These are phyloP conservation scores for Drosophila ercepeae DNA, from an alignment of 1,140 invertebrate species.

Conservation along the genomic window DNA sequence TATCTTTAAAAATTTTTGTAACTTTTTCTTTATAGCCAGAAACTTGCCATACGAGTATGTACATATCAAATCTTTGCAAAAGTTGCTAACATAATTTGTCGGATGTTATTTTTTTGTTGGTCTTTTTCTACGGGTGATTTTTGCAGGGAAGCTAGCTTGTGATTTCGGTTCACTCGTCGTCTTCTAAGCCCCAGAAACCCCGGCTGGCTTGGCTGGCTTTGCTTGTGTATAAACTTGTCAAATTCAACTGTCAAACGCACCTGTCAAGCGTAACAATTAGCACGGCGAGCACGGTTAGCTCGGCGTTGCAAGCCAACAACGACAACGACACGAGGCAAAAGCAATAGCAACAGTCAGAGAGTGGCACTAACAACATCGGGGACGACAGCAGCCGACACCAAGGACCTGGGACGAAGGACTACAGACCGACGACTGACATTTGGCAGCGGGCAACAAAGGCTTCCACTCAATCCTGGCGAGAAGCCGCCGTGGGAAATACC, in stretches of 20 bases:
- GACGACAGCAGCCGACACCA: constrained; percentile 5
- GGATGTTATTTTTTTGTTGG: constrained; percentile 4
- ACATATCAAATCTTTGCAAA: constrained; percentile 37
- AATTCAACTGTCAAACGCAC: constrained; percentile 79
- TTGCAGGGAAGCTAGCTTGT: constrained; percentile 6
- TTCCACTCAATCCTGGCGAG: constrained; percentile 27
- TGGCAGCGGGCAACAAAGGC: constrained; percentile 39
- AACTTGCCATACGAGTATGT: constrained; percentile 27
- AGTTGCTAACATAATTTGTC: constrained; percentile 43
- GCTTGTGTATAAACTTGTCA: constrained; percentile 63
- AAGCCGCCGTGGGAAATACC: constrained; percentile 27
- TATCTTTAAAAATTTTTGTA: neutral
- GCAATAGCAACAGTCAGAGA: constrained; percentile 3
- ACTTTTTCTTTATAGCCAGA: neutral
- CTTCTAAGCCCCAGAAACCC: constrained; percentile 17
- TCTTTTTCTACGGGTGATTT: neutral
- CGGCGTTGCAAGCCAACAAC: constrained; percentile 36
- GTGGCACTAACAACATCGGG: constrained; percentile 1
- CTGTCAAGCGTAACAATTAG: constrained; percentile 80
- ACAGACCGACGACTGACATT: constrained; percentile 34
- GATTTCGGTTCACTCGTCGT: constrained; percentile 11
- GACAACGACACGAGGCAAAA: constrained; percentile 7
- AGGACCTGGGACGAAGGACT: neutral
- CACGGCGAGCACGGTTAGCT: constrained; percentile 55
- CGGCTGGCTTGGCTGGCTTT: neutral